These are phyloP conservation scores for Colletes collaris DNA, from an alignment of 2,888 invertebrate genomes.

Conservation along the genomic window DNA sequence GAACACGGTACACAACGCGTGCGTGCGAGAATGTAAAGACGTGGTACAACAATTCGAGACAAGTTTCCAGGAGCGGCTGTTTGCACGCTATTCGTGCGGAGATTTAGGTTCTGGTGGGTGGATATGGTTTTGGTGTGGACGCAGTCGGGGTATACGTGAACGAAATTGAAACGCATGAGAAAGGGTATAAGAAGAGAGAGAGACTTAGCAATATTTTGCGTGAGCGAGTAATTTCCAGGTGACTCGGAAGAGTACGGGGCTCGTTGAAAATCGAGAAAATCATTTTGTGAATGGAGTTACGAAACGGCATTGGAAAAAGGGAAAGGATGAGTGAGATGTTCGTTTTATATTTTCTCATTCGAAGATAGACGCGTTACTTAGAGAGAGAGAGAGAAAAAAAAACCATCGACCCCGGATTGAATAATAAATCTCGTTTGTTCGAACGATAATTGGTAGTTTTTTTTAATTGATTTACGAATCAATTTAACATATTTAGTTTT, in stretches of 20 bases:
- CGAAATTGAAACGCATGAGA: constrained; percentile 18
- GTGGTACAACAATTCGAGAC: constrained; percentile 33
- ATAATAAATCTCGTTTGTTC: constrained; percentile 21
- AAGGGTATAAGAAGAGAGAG: constrained; percentile 12
- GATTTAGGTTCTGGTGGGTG: constrained; percentile 44
- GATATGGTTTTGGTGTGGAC: constrained; percentile 22
- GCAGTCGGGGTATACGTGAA: not conserved
- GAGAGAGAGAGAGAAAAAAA: not conserved
- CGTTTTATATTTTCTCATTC: constrained; percentile 64
- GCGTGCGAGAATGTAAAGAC: constrained; percentile 45
- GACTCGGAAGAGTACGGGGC: constrained; percentile 61
- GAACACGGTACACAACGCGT: constrained; percentile 30
- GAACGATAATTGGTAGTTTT: constrained; percentile 13
- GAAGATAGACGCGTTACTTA: constrained; percentile 26
- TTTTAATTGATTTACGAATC: constrained; percentile 42
- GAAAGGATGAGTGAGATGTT: constrained; percentile 16
- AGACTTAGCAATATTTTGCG: constrained; percentile 61
- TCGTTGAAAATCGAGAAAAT: constrained; percentile 59
- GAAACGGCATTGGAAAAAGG: constrained; percentile 15
- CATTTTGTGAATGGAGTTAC: constrained; percentile 27
- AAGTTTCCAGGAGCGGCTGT: constrained; percentile 53
- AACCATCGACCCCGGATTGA: constrained; percentile 24
- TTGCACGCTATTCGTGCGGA: constrained; percentile 40
- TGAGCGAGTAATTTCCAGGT: constrained; percentile 56
- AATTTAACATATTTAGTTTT: constrained; percentile 24